Evolutionary conservation across 2,888 invertebrate genomes (phyloP), one percentile per base, ranked within the genome.

Genomic region (Suillia variegata): DNA sequence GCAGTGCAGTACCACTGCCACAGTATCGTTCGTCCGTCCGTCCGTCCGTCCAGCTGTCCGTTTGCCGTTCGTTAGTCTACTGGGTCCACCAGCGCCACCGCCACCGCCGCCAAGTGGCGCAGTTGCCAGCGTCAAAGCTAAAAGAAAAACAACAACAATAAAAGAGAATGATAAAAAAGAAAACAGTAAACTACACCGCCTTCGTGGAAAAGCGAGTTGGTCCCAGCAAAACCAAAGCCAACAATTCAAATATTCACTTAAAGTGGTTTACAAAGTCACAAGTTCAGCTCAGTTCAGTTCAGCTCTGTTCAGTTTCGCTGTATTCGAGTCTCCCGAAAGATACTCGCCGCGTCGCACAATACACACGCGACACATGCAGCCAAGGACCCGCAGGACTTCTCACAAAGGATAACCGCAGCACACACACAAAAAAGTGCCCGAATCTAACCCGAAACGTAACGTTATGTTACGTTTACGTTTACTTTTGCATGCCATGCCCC

Each of bases 1-100:
- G 72, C 72, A 75, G 74, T 75, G 72, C 72, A 73, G 75, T 45
- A n/a, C n/a, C n/a, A 5, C 63, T 60, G 65, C 61, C 45, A 51
- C 45, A 55, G 54, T 56, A 58, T 51, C 59, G 62, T 58, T 51
- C 42, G 54, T 49, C 34, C 55, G 59, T 61, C 61, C 58, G 62
- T 63, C 62, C 17, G 45, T 52, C n/a, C n/a, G 26, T 55, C 12
- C 33, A 45, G 17, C 13, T 50, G 22, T 21, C 12, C n/a, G 53
- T 6, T 13, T n/a, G n/a, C 15, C 17, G 45, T 51, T 18, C 26
- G 42, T 47, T 55, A 12, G 18, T 24, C 31, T 42, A 21, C 26
- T 42, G 51, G 57, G 47, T 58, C 54, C 52, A 54, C 50, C 69
- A 69, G 65, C 66, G 65, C 67, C 69, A 64, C 65, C 54, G 17